Evolutionary conservation across 2,797 vertebrate species (phyloP), one percentile per base, ranked within the genome.

Genomic region (Trichosurus vulpecula): DNA sequence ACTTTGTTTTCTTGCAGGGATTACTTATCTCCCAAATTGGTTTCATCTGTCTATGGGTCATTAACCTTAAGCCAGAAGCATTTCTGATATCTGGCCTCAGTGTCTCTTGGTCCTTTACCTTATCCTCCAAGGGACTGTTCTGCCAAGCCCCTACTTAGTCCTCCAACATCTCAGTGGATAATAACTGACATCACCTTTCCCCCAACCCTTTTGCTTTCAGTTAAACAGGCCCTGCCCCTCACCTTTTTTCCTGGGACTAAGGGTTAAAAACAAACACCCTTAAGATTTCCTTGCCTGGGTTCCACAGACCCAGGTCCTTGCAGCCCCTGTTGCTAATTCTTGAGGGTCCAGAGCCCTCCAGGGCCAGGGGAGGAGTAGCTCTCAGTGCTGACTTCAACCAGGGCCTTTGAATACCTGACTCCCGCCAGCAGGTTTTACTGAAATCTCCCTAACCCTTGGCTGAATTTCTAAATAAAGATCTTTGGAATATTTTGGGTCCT

Each of bases 401-500:
- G 35, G 35, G 35, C 35, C 41, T 81, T 25, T 81, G 41, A 81
- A 47, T 81, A 81, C 6, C 35, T 47, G 74, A 19, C 41, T 31
- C n/a, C 74, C 19, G 47, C 41, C 74, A 27, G 19, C 74, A 96
- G 97, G 94, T 92, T 97, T 97, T 95, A 97, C 97, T 96, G 94
- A 96, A 97, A 97, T 94, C 93, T 94, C 66, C 96, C 94, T 96
- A 95, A 94, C 96, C 92, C 95, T 97, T 97, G 97, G 97, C 97
- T 97, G 94, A 94, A 97, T 97, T 97, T 97, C 97, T 98, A 98
- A 98, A 98, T 98, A 97, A 98, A 96, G 98, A 97, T 97, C 97
- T 97, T 97, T 97, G 97, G 97, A 95, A 97, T 56, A 97, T 97
- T 97, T 98, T 90, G 95, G 96, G 93, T 93, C 95, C 96, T 96